phyloP scores from a whole-genome alignment of 2,888 invertebrate genomes.

The Galerucella calmariensis region DNA sequence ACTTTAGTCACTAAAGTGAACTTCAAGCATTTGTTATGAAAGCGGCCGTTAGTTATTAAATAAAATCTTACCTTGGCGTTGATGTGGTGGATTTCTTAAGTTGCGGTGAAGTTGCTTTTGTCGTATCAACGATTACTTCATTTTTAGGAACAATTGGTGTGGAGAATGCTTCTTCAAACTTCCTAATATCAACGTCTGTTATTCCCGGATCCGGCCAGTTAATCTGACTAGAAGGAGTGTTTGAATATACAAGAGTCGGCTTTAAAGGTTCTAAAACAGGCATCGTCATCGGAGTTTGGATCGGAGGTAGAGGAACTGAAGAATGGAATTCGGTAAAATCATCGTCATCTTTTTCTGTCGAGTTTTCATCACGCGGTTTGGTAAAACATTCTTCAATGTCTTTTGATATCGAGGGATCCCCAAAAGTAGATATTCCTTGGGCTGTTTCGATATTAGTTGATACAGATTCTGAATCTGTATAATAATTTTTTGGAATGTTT shows the following conservation, averaged over 20 bases:
- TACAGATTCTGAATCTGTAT: background rate
- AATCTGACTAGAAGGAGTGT: conserved; percentile 63
- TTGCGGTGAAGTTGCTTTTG: background rate
- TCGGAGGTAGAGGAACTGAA: conserved; percentile 45
- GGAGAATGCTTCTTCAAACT: conserved; percentile 58
- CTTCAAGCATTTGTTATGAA: too few species aligned
- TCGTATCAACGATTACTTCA: conserved; percentile 12
- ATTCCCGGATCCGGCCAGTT: conserved; percentile 75
- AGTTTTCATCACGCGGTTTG: background rate
- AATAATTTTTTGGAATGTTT: background rate
- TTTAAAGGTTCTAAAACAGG: conserved; percentile 51
- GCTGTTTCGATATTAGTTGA: background rate
- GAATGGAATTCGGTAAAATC: conserved; percentile 64
- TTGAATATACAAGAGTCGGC: conserved; percentile 45
- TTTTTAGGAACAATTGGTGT: conserved; percentile 27
- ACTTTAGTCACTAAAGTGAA: too few species aligned
- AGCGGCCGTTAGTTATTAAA: background rate
- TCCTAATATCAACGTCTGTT: conserved; percentile 60
- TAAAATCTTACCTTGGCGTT: background rate
- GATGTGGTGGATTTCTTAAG: background rate
- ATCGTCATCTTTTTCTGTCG: conserved; percentile 53
- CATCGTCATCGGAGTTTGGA: background rate
- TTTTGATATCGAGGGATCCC: background rate
- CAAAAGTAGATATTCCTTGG: background rate
- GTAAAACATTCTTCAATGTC: background rate